These are phyloP conservation scores for Hystrix cristata DNA, from an alignment of 2,113 vertebrate genomes.

Conservation along the genomic window DNA sequence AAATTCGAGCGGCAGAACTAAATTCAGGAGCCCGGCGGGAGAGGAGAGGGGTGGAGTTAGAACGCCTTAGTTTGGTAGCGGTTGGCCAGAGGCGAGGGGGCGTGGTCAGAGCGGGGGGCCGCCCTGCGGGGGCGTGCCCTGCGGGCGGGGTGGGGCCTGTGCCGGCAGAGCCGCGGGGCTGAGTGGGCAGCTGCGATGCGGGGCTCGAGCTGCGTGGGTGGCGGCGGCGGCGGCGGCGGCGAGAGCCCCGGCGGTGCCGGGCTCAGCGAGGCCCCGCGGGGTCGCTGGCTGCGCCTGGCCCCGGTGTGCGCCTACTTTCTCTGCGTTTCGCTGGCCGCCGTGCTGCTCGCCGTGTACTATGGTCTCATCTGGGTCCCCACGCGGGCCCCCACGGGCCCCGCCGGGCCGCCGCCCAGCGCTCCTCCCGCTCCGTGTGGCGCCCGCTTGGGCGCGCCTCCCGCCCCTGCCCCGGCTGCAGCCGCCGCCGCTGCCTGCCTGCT, in stretches of 20 bases:
- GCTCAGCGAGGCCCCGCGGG: slow-evolving; percentile 86
- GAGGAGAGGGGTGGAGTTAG: background rate
- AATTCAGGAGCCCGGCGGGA: fast-evolving
- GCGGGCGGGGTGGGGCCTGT: background rate
- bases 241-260: slow-evolving; percentile 90
- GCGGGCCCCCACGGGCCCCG: slow-evolving; percentile 74
- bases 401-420: slow-evolving; percentile 69
- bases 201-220: slow-evolving; percentile 86
- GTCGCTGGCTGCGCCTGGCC: slow-evolving; percentile 93
- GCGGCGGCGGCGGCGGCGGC: slow-evolving; percentile 79
- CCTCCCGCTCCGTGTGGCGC: slow-evolving; percentile 70
- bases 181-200: slow-evolving; percentile 77
- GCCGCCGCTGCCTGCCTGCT: slow-evolving; percentile 51
- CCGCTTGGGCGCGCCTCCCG: slow-evolving; percentile 35
- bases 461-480: background rate
- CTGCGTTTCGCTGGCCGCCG: slow-evolving; percentile 92
- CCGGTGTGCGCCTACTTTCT: slow-evolving; percentile 93
- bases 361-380: slow-evolving; percentile 91
- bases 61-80: fast-evolving
- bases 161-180: background rate
- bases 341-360: slow-evolving; percentile 94
- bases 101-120: too few relatives aligned
- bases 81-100: background rate
- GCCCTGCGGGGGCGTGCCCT: background rate
- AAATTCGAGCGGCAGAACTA: background rate